Conservation (phyloP, 2,888 invertebrate genomes). For the Hydroisotoma schaefferi region DNA sequence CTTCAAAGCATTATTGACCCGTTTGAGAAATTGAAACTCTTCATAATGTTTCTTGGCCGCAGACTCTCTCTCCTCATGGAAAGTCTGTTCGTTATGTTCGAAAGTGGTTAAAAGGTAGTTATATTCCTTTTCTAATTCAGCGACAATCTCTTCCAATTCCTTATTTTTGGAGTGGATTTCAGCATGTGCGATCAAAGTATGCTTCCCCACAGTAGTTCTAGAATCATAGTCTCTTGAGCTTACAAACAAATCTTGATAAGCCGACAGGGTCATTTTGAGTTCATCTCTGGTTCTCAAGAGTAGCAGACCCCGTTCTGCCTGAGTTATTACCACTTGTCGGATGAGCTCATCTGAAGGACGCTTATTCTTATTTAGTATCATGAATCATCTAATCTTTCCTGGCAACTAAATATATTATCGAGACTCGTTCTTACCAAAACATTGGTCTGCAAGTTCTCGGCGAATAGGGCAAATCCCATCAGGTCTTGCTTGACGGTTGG, state of each 20-base stretch:
- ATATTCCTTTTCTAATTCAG: constrained; percentile 18
- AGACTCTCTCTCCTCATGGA: constrained; percentile 54
- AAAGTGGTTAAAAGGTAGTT: constrained; percentile 17
- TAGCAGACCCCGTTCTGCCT: constrained; percentile 25
- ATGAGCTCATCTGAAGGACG: constrained; percentile 27
- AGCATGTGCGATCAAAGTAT: constrained; percentile 38
- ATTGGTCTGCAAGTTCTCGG: constrained; percentile 27
- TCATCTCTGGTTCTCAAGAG: constrained; percentile 26
- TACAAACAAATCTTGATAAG: constrained; percentile 28
- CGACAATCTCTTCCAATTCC: constrained; percentile 42
- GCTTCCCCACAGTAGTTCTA: constrained; percentile 14
- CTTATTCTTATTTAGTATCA: background rate
- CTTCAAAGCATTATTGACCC: constrained; percentile 56
- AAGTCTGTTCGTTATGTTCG: constrained; percentile 46
- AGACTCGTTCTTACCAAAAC: constrained; percentile 21
- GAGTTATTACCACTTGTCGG: constrained; percentile 18
- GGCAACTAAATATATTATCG: background rate
- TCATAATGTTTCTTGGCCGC: constrained; percentile 56
- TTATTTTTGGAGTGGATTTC: constrained; percentile 54
- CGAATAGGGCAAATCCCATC: constrained; percentile 32
- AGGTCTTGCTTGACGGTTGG: constrained; percentile 27
- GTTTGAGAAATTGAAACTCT: constrained; percentile 56
- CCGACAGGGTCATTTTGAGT: constrained; percentile 22
- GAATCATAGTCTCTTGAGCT: constrained; percentile 23
- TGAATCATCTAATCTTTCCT: constrained; percentile 3